Evolutionary conservation across 2,888 invertebrate species (phyloP).

Genomic region (Drosophila suboccidentalis): DNA sequence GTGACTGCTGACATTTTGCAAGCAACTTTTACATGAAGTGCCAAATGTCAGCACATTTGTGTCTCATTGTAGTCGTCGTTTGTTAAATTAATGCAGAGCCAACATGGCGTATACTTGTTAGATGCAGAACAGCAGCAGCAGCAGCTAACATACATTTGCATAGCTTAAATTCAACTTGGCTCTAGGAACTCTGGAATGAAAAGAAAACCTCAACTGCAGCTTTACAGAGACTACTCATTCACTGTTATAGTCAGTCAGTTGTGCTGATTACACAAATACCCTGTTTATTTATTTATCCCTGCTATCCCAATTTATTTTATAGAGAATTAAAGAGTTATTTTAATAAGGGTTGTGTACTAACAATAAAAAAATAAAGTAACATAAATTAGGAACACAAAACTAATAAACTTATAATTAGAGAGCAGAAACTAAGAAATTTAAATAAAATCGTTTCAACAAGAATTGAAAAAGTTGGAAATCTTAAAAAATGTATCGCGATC

Average conservation of each 20-base stretch:
- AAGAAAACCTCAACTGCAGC: slow-evolving; percentile 10
- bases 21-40: slow-evolving; percentile 64
- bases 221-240: slow-evolving; percentile 19
- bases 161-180: slow-evolving; percentile 44
- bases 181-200: slow-evolving; percentile 20
- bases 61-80: slow-evolving; percentile 48
- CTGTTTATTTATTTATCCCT: too few species aligned
- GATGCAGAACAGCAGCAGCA: slow-evolving; percentile 52
- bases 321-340: neutral
- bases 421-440: neutral
- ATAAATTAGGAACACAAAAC: neutral
- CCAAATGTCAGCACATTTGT: slow-evolving; percentile 77
- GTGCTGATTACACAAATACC: slow-evolving; percentile 6
- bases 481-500: neutral
- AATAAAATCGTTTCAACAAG: too few species aligned
- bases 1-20: slow-evolving; percentile 43
- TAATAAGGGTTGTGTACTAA: neutral
- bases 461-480: neutral
- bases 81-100: slow-evolving; percentile 67
- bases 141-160: slow-evolving; percentile 42
- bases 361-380: neutral
- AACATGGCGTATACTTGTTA: slow-evolving; percentile 77
- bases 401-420: neutral
- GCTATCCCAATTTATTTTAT: too few species aligned
- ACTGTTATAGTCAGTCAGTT: slow-evolving; percentile 28